A percentile compares a stretch with the other conserved stretches of the same genome.
These are phyloP conservation scores for Plectropomus leopardus DNA, from an alignment of 2,113 vertebrate species.

Conservation along the genomic window DNA sequence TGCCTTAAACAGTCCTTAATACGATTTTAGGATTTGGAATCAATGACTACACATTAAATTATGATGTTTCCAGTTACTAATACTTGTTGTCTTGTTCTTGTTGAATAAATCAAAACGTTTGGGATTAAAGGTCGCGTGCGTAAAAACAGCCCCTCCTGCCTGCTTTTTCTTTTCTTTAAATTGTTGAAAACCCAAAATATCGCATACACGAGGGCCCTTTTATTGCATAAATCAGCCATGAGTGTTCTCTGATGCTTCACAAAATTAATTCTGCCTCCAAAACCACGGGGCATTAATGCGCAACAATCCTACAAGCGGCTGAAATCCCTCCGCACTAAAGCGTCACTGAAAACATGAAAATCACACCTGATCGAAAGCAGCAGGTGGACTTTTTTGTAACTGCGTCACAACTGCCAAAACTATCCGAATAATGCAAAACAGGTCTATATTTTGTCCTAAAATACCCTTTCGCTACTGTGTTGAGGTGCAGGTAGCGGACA, in stretches of 20 bases:
- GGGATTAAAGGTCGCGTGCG: background rate
- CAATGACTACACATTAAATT: no score
- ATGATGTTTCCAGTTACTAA: background rate
- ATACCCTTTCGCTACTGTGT: no score
- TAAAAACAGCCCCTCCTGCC: background rate
- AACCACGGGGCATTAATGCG: background rate
- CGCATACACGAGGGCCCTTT: background rate
- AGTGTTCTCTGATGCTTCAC: background rate
- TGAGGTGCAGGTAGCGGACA: background rate
- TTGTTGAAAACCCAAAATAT: background rate
- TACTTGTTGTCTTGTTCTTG: no score
- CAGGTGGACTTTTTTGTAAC: background rate
- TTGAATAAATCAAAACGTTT: no score
- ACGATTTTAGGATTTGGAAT: background rate
- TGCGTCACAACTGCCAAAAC: slow-evolving; percentile 53
- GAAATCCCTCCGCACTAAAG: rapidly evolving
- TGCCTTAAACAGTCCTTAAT: background rate
- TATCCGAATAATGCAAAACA: rapidly evolving
- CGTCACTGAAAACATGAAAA: background rate
- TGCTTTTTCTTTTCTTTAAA: background rate
- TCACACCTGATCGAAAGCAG: background rate
- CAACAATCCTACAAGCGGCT: background rate
- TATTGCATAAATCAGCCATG: background rate
- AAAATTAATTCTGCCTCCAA: background rate
- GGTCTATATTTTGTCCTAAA: background rate